Percentiles rank a stretch among this genome's conserved stretches.
Evolutionary conservation across 1,140 invertebrate genomes (phyloP).

Genomic region (Zaprionus lachaisei): DNA sequence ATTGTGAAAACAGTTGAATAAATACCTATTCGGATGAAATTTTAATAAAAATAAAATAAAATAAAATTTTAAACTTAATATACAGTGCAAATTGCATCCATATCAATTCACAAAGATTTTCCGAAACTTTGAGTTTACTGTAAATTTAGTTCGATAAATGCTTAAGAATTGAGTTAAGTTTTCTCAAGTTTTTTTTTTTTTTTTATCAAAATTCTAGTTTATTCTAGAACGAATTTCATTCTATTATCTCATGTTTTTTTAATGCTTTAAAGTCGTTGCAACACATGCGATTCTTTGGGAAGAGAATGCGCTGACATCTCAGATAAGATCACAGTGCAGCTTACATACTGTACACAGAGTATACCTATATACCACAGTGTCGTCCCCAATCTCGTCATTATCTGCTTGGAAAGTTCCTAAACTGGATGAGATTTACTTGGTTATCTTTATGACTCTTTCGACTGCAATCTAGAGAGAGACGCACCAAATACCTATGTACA

Average conservation of each 20-base stretch:
- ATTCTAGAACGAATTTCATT: not conserved
- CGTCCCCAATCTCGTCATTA: not conserved
- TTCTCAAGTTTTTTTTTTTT: no score
- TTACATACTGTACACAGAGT: not conserved
- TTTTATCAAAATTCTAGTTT: not conserved
- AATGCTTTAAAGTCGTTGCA: not conserved
- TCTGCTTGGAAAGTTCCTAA: conserved; percentile 2
- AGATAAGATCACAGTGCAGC: not conserved
- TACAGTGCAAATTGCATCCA: no score
- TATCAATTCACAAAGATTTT: no score
- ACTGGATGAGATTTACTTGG: not conserved
- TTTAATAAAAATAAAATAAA: no score
- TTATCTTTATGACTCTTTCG: not conserved
- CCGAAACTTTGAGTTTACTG: no score
- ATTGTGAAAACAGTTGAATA: no score
- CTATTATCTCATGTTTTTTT: not conserved
- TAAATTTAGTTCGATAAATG: no score
- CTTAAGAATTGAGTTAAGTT: no score
- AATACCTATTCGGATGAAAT: no score
- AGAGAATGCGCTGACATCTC: not conserved
- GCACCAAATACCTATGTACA: no score
- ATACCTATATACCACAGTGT: not conserved
- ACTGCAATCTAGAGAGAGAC: not conserved
- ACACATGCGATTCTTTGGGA: not conserved
- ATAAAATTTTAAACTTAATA: no score